Evolutionary conservation across 2,888 invertebrate genomes (phyloP).

Genomic region (Oscheius sp.): DNA sequence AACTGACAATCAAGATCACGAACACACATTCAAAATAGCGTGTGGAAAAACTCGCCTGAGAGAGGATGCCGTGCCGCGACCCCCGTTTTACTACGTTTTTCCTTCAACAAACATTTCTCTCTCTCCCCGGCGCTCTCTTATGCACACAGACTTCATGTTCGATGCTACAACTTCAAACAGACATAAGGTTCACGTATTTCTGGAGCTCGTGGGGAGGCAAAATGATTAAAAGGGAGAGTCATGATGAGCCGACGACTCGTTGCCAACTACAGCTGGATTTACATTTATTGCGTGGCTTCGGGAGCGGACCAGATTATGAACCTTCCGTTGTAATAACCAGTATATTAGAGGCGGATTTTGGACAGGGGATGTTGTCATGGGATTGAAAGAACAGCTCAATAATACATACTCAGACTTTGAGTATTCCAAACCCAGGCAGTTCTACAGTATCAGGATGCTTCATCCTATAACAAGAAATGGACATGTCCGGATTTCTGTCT

Average conservation of each 20-base stretch:
- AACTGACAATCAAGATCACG: constrained; percentile 25
- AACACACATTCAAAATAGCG: background rate
- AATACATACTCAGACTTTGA: too few relatives aligned
- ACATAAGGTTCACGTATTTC: background rate
- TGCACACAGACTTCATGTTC: constrained; percentile 29
- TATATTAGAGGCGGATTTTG: background rate
- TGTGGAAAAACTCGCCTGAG: constrained; percentile 2
- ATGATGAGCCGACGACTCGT: background rate
- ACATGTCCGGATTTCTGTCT: too few relatives aligned
- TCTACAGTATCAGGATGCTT: too few relatives aligned
- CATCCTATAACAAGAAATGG: too few relatives aligned
- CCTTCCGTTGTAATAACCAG: constrained; percentile 22
- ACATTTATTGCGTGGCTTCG: constrained; percentile 38
- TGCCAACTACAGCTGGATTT: constrained; percentile 26
- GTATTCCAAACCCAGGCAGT: too few relatives aligned
- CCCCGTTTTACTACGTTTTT: constrained; percentile 35
- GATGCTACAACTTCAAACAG: constrained; percentile 11
- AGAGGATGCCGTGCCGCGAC: constrained; percentile 9
- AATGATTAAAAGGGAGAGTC: background rate
- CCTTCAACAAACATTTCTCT: constrained; percentile 21
- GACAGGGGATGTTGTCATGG: too few relatives aligned
- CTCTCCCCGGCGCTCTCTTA: background rate
- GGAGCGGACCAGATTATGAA: constrained; percentile 30
- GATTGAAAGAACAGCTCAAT: too few relatives aligned
- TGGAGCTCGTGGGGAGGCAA: background rate